These are phyloP conservation scores for Synergus gifuensis DNA, from an alignment of 2,888 invertebrate species.

Conservation along the genomic window DNA sequence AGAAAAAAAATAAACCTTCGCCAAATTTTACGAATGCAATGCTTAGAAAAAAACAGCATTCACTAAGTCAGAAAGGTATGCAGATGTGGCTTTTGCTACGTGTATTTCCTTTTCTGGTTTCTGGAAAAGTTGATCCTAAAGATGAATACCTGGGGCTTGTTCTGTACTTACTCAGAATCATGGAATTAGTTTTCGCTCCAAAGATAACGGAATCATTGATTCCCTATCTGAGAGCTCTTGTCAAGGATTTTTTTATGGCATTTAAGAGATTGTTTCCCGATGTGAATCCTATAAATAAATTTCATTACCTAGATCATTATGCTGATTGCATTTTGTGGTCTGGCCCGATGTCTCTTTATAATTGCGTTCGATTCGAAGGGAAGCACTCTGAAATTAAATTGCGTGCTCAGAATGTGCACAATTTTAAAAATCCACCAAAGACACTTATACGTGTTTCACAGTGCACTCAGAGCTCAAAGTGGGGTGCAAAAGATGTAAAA, in stretches of 20 bases:
- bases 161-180: constrained; percentile 45
- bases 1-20: constrained; percentile 43
- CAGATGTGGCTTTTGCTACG: constrained; percentile 50
- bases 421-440: no score
- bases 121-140: constrained; percentile 45
- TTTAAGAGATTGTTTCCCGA: not conserved
- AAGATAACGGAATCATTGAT: not conserved
- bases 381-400: no score
- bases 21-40: constrained; percentile 48
- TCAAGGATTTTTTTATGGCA: not conserved
- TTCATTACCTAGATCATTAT: not conserved
- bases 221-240: not conserved
- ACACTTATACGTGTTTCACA: no score
- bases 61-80: constrained; percentile 51
- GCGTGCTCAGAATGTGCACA: no score
- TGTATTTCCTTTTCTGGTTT: constrained; percentile 50
- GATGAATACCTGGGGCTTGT: constrained; percentile 45
- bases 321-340: not conserved
- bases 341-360: no score
- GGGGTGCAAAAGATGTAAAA: not conserved
- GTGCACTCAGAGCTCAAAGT: no score
- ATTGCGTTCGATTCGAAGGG: no score
- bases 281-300: not conserved
- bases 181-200: constrained; percentile 43
- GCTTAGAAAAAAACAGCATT: constrained; percentile 44